Evolutionary conservation across 1,140 invertebrate species (phyloP).

Genomic region (Drosophila prosaltans): DNA sequence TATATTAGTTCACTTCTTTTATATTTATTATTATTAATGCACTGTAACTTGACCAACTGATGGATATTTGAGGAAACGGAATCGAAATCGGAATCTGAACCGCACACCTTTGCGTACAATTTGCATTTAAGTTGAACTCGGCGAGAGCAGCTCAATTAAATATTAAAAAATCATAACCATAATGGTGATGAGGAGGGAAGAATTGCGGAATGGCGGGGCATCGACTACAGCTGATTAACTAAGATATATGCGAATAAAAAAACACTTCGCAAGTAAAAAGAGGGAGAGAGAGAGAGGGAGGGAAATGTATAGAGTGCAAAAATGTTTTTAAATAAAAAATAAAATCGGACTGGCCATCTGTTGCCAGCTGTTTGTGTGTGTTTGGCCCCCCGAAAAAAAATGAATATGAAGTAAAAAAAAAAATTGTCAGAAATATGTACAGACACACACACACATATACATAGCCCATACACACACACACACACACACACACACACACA

Average conservation of each 20-base stretch:
- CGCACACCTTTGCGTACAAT: conserved; percentile 72
- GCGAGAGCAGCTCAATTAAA: conserved; percentile 73
- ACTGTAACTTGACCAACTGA: conserved; percentile 28
- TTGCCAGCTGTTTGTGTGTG: conserved; percentile 60
- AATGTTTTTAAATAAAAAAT: conserved; percentile 33
- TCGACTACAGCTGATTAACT: conserved; percentile 30
- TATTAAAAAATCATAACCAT: conserved; percentile 78
- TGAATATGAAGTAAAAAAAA: conserved; percentile 54
- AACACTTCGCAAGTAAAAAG: not conserved
- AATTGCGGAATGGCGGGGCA: not conserved
- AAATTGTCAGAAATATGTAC: conserved; percentile 34
- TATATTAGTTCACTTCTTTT: not conserved
- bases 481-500: conserved; percentile 6
- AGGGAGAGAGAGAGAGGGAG: conserved; percentile 7
- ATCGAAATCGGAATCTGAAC: conserved; percentile 34
- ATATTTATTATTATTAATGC: conserved; percentile 52
- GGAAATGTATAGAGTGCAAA: conserved; percentile 14
- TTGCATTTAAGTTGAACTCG: conserved; percentile 65
- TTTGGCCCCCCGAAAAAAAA: conserved; percentile 76
- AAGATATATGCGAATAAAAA: conserved; percentile 51
- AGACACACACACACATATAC: conserved; percentile 23
- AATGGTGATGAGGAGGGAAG: conserved; percentile 8
- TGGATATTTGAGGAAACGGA: not conserved
- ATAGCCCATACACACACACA: not conserved
- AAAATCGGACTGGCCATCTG: conserved; percentile 62